Base-by-base conservation (phyloP, 1,140 invertebrate species). In the Drosophila busckii region DNA sequence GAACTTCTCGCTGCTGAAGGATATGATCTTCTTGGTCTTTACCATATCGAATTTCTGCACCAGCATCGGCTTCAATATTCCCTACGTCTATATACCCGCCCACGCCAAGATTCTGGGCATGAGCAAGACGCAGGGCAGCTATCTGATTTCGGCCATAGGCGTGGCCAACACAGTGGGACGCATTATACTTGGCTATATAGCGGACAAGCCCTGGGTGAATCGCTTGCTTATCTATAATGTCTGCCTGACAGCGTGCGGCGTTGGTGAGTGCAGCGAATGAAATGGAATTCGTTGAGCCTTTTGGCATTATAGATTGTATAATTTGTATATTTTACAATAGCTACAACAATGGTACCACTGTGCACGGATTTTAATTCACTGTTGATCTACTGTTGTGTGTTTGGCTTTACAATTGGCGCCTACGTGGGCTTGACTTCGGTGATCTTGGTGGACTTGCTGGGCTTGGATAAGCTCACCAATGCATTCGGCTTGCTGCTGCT, bases 31-130 rank as follows among this genome's bases (percentile, higher is more conserved):
- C 85, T 89, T 99, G 44, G 88, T 98, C 38, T 99, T 98, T 88
- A 93, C 93, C 12, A 48, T 96, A 19, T 98, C 96, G 15, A 99
- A 99, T 88, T 97, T 99, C 85, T 92, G 96, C 73, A 99, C 97
- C 4, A 97, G 95, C 84, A 94, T 99, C 66, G 97, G 97, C 20
- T 99, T 98, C 89, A 97, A 98, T 87, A 93, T 98, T 71, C 97
- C 97, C 44, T 95, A 97, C 89, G 90, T 98, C 60, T 96, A 94
- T 87, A 90, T 95, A 26, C 91, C 92, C 52, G 89, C 92, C 31
- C 90, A 92, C 87, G 92, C 93, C 2, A 88, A 91, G 41, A 85
- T 90, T 4, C 66, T 92, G 31, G 88, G 88, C 0, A 89, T 96
- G 7, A 60, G 87, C 1, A 85, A 90, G 60, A 87, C 90, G 37